Percentiles rank a stretch among this genome's conserved stretches.
Evolutionary conservation across 2,797 vertebrate genomes (phyloP).

Genomic region (Avahi laniger): DNA sequence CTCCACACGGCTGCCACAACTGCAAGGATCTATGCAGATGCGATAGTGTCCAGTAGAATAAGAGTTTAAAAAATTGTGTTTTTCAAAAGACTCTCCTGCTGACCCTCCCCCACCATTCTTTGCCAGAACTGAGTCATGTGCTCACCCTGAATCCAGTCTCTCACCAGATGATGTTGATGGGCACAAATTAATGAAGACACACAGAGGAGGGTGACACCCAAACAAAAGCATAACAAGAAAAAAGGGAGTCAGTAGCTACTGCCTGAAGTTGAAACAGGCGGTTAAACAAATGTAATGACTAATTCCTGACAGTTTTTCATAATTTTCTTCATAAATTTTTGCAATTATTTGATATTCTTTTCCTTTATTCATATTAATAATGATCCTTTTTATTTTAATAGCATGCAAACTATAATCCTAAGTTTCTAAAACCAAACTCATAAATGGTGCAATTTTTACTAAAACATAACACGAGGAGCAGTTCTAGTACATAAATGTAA

Average conservation of each 20-base stretch:
- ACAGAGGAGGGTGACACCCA: neutral
- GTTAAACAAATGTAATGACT: neutral
- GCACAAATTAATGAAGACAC: neutral
- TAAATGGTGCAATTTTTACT: neutral
- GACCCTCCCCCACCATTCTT: neutral
- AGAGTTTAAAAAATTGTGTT: neutral
- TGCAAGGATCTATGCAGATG: neutral
- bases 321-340: slow-evolving; percentile 24
- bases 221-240: neutral
- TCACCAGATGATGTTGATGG: neutral
- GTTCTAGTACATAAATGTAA: neutral
- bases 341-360: slow-evolving; percentile 5
- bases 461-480: neutral
- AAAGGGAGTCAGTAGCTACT: neutral
- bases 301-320: neutral
- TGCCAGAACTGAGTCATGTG: neutral
- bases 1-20: neutral
- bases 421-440: neutral
- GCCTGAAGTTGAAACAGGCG: neutral
- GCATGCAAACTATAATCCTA: neutral
- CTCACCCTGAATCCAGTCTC: neutral
- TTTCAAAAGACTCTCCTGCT: neutral
- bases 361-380: neutral
- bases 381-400: neutral
- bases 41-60: neutral